Conservation (phyloP, 2,888 invertebrate species). For the Molanna angustata region DNA sequence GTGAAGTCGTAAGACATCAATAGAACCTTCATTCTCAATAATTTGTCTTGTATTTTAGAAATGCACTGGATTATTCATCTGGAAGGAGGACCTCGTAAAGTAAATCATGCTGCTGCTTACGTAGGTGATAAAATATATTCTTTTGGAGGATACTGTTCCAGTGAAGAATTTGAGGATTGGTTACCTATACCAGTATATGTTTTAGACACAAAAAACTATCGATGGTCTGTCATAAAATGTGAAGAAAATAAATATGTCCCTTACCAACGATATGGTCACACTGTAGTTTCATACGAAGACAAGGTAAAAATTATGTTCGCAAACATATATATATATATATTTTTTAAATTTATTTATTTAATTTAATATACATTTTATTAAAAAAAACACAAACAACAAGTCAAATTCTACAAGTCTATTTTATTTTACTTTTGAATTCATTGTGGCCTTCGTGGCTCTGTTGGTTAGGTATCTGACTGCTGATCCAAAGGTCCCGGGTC, state of each 20-base stretch:
- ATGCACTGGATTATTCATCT: conserved; percentile 85
- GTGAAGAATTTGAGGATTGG: conserved; percentile 71
- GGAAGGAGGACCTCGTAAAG: conserved; percentile 87
- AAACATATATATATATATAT: not conserved
- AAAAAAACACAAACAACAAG: no score
- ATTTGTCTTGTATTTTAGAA: no score
- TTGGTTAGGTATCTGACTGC: no score
- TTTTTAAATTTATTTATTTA: not conserved
- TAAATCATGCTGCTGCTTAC: conserved; percentile 88
- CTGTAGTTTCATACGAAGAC: conserved; percentile 76
- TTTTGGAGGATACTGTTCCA: conserved; percentile 90
- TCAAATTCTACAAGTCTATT: no score
- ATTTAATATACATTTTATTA: not conserved
- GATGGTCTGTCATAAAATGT: conserved; percentile 57
- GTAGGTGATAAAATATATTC: conserved; percentile 79
- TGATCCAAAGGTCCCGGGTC: no score
- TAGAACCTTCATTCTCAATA: no score
- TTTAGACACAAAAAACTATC: conserved; percentile 68
- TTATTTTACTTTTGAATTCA: no score
- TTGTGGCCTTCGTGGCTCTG: no score
- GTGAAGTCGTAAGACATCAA: no score
- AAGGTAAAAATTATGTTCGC: conserved; percentile 46
- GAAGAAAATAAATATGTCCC: conserved; percentile 59
- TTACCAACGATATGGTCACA: conserved; percentile 88
- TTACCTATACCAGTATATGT: conserved; percentile 85